Evolutionary conservation across 2,113 vertebrate genomes (phyloP), one percentile per base, ranked within the genome.

Genomic region (Rhabdornis inornatus): DNA sequence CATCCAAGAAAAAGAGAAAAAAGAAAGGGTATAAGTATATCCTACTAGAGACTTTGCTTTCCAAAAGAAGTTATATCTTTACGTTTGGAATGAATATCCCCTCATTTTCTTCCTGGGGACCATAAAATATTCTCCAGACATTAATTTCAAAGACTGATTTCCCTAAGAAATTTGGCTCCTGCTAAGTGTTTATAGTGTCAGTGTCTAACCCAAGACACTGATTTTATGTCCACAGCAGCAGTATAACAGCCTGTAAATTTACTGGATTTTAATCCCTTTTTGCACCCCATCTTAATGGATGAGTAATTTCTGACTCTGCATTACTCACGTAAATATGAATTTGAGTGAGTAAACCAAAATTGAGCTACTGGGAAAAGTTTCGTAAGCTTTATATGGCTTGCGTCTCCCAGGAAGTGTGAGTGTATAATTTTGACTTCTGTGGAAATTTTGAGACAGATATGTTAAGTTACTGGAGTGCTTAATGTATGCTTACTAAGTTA

Each of bases 221-320:
- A 76, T 66, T 75, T 84, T n/a, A 40, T 24, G 60, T 28, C 6
- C 13, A 8, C 33, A 79, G 60, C 11, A 60, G 28, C 17, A 77
- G 20, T 8, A 68, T 22, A 78, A n/a, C 59, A 24, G 44, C 1
- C 9, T 30, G n/a, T 55, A 78, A 33, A 7, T 52, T 55, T 56
- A 69, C n/a, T 72, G 23, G 13, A 35, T 57, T 72, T 65, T 4
- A 87, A 72, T 57, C 37, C 52, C 13, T 72, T 47, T 31, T 77
- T 69, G 21, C 1, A 1, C 4, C 2, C 1, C 3, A 1, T 31
- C 44, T 8, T 47, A 80, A 65, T 20, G 18, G 12, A 39, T 49
- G 6, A 92, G 10, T 68, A 71, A 37, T 64, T 90, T 52, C 57
- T 76, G 27, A 27, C 45, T 81, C 28, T 45, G 13, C 19, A 23